A percentile compares a stretch with the other conserved stretches of the same genome.
These are phyloP conservation scores for Sminthurinus signatus DNA, from an alignment of 1,140 invertebrate species.

Conservation along the genomic window DNA sequence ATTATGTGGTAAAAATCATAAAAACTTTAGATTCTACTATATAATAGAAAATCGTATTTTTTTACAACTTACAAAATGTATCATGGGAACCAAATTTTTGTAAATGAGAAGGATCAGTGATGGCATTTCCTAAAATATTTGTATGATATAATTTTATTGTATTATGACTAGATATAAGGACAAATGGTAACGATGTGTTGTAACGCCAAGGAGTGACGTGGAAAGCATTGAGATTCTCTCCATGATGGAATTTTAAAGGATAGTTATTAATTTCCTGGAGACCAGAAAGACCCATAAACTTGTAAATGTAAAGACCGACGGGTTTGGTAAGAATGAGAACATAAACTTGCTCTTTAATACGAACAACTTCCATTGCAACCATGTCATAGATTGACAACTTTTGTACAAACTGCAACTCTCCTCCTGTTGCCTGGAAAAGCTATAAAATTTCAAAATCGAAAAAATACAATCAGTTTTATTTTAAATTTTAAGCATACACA, in stretches of 20 bases:
- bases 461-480: neutral
- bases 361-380: neutral
- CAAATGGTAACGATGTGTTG: slow-evolving; percentile 16
- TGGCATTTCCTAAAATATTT: slow-evolving; percentile 19
- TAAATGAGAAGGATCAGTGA: neutral
- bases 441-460: slow-evolving; percentile 7
- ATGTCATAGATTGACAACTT: slow-evolving; percentile 7
- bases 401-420: slow-evolving; percentile 13
- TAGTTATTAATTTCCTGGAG: slow-evolving; percentile 7
- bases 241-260: slow-evolving; percentile 22
- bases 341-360: slow-evolving; percentile 7
- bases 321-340: slow-evolving; percentile 19
- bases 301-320: slow-evolving; percentile 17
- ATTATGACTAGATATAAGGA: neutral
- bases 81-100: neutral
- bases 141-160: slow-evolving; percentile 15
- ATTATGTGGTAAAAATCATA: neutral
- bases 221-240: slow-evolving; percentile 12
- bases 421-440: slow-evolving; percentile 15
- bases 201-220: neutral
- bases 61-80: neutral
- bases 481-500: too few relatives aligned
- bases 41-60: too few relatives aligned
- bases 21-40: neutral
- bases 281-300: slow-evolving; percentile 26